These are phyloP conservation scores for Brassicogethes aeneus DNA, from an alignment of 2,888 invertebrate species.

Conservation along the genomic window DNA sequence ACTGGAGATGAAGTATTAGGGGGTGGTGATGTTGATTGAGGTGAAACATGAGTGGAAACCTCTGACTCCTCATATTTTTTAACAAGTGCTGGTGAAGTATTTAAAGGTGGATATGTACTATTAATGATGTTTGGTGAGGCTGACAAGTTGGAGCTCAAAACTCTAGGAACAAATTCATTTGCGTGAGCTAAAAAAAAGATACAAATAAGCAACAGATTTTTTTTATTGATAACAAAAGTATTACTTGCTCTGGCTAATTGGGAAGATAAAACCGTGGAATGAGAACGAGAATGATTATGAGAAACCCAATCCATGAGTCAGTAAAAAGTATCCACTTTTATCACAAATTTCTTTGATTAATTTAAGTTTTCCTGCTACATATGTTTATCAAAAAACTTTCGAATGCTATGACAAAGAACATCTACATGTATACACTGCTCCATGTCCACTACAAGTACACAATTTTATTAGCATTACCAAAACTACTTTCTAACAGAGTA, in stretches of 20 bases:
- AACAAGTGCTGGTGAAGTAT: constrained; percentile 24
- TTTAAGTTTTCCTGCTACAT: constrained; percentile 12
- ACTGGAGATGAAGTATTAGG: constrained; percentile 38
- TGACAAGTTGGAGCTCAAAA: constrained; percentile 18
- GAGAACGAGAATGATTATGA: constrained; percentile 23
- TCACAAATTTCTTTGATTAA: not conserved
- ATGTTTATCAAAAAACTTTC: constrained; percentile 12
- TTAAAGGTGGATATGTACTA: constrained; percentile 29
- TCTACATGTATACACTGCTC: constrained; percentile 14
- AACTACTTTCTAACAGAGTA: constrained; percentile 1
- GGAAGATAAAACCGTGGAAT: constrained; percentile 20
- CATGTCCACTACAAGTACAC: constrained; percentile 10
- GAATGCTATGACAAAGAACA: constrained; percentile 12
- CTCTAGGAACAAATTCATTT: constrained; percentile 25
- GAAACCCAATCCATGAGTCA: constrained; percentile 27
- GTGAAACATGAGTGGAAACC: constrained; percentile 16
- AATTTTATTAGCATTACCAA: not conserved
- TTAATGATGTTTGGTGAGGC: constrained; percentile 39
- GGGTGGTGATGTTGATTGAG: constrained; percentile 29
- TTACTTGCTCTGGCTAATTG: constrained; percentile 4
- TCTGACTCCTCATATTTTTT: constrained; percentile 24
- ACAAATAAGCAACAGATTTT: too few relatives aligned
- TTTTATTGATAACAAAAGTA: too few relatives aligned
- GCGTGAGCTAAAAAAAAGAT: constrained; percentile 22
- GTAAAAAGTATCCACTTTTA: not conserved